Evolutionary conservation across 2,797 vertebrate species (phyloP), one percentile per base, ranked within the genome.

Genomic region (Lepilemur septentrionalis): DNA sequence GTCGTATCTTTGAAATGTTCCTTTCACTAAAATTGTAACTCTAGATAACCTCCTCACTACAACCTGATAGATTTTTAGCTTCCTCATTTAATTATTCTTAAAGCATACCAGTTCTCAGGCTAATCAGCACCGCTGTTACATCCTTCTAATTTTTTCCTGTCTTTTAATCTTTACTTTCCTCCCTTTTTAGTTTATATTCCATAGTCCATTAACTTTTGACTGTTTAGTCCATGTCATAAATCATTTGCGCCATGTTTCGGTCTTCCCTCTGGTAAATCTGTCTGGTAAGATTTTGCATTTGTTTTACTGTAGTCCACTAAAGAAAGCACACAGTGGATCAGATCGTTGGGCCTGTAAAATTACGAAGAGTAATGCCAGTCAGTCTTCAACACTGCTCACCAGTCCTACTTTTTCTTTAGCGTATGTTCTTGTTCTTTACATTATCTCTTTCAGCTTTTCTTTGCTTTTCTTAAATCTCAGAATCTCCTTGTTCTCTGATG

Each of bases 381-480:
- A 48, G 57, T 67, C 59, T 43, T 93, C n/a, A 67, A 11, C 15
- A 46, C 63, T 80, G 50, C 61, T 81, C 12, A 57, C 30, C 59
- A 95, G 0, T 82, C 20, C 18, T 88, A 81, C 82, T 88, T 80
- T 75, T 97, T 86, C 73, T 76, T 79, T 78, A 57, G 70, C 25
- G 0, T 50, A 65, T 73, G 63, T 73, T 84, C 32, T 72, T 88
- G 18, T 92, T 70, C 25, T 91, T 43, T 79, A 14, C 3, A 35
- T 90, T 90, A 86, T 65, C 11, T 72, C 32, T 93, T 93, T 69
- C 11, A 48, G 1, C 2, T 25, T 92, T 73, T 70, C 70, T 93
- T 97, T 52, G 14, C 22, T 93, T 11, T 83, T 91, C 20, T 95
- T 52, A 65, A 69, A 65, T 92, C 63, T 95, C 35, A 63, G 7